Percentiles rank a stretch among this genome's conserved stretches.
Evolutionary conservation across 2,888 invertebrate genomes (phyloP).

Genomic region (Lordiphosa fenestrarum): DNA sequence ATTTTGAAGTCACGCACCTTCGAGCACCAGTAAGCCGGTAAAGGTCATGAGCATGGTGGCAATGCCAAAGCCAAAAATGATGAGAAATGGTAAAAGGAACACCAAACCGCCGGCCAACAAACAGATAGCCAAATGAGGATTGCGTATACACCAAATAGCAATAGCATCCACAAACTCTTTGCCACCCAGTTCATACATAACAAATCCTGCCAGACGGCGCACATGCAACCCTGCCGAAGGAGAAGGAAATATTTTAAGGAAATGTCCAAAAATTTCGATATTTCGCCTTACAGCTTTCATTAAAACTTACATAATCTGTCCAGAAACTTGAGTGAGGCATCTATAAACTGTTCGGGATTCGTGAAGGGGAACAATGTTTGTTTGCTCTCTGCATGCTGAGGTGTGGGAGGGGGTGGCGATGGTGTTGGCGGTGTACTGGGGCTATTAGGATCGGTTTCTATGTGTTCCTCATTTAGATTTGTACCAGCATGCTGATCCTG

Average conservation of each 20-base stretch:
- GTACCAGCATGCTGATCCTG: too few relatives aligned
- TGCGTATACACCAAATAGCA: slow-evolving; percentile 61
- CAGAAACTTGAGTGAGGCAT: neutral
- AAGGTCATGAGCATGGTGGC: slow-evolving; percentile 77
- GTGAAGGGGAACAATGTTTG: neutral
- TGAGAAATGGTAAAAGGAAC: slow-evolving; percentile 70
- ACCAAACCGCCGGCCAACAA: slow-evolving; percentile 54
- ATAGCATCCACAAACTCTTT: slow-evolving; percentile 55
- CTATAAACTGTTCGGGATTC: slow-evolving; percentile 4
- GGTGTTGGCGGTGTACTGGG: neutral
- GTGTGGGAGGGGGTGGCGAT: too few relatives aligned
- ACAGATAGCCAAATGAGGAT: slow-evolving; percentile 65
- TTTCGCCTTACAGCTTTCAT: neutral
- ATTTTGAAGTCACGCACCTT: slow-evolving; percentile 63
- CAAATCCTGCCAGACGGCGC: slow-evolving; percentile 32
- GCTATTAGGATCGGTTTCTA: neutral
- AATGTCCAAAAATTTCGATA: too few relatives aligned
- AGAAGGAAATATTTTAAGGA: too few relatives aligned
- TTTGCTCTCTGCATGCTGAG: neutral
- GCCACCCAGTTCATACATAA: slow-evolving; percentile 66
- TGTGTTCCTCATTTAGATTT: too few relatives aligned
- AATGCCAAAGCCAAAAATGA: slow-evolving; percentile 75
- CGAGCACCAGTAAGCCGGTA: slow-evolving; percentile 78
- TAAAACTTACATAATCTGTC: slow-evolving; percentile 1
- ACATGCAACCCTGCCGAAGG: slow-evolving; percentile 49